Evolutionary conservation across 2,113 vertebrate genomes (phyloP), one percentile per base, ranked within the genome.

Genomic region (Archocentrus centrarchus): DNA sequence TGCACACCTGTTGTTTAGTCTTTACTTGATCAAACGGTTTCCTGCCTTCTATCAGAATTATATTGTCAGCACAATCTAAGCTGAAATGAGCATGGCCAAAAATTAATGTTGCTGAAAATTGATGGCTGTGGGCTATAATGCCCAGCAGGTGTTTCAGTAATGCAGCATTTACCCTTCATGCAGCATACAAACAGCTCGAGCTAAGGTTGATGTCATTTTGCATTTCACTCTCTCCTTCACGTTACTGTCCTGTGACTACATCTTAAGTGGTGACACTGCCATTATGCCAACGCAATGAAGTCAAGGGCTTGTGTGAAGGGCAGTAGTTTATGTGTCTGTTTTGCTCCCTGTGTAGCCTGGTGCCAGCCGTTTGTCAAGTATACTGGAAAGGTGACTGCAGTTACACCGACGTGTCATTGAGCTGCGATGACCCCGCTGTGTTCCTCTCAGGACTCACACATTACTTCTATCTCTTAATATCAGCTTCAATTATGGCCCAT

Each of bases 351-450:
- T 91, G 92, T 59, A 91, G 93, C 93, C 93, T 80, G 87, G 88
- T 94, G 93, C 89, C 93, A 93, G 94, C 93, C 94, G 91, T 97
- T 96, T 95, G 95, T 96, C 95, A 96, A 93, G 94, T 93, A 89
- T 93, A 93, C 93, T 93, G 94, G 91, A 77, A 95, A 89, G 83
- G 88, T 91, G 80, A 89, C 77, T 81, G 68, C 59, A 77, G 95
- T 93, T 94, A 79, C 83, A 88, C 32, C 93, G 88, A 94, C 91
- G 85, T 93, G 93, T 89, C 93, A 94, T 94, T 92, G 91, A 62
- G 91, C 93, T 87, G 75, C 82, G 85, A 90, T 90, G 92, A 95
- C 91, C 94, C 86, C 55, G 39, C 81, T 75, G 83, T 75, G 13
- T 63, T 93, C 84, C 85, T 94, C 90, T 94, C 80, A 95, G 94